Evolutionary conservation across 2,113 vertebrate species (phyloP), one percentile per base, ranked within the genome.

Genomic region (Arvicanthis niloticus): DNA sequence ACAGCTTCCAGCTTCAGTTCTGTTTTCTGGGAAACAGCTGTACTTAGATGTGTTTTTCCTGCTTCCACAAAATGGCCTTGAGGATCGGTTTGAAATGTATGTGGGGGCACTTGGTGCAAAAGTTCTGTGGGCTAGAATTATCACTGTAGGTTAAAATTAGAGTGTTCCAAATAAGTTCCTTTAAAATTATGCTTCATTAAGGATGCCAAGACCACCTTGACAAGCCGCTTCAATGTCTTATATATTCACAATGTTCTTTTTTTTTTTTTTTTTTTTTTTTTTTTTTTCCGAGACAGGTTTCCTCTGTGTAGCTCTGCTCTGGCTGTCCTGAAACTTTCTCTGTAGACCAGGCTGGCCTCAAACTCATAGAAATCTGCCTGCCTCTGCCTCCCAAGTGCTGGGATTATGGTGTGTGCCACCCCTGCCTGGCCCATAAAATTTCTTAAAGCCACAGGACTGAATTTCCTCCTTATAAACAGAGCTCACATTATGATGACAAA

Each of bases 11-110:
- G 53, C 75, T 78, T 85, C 34, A 0, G 24, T 87, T 94, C 65
- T 80, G 22, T 77, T 62, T 93, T 96, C 89, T 77, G 82, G 86
- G 77, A 95, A 95, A 91, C 26, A 94, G 45, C 48, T 91, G 51
- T 51, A 51, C 76, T 89, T 82, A 73, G 0, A 58, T 21, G 40
- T 80, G 2, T 31, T 85, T 70, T 78, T 58, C 37, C 77, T 16
- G n/a, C 40, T 40, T 92, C 58, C n/a, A 48, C 53, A 96, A 86
- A 91, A 68, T 40, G 10, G 48, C 48, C 22, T 53, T 3, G 48
- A 93, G 13, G n/a, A 13, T 76, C 58, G 19, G 24, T 67, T 7
- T 48, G 45, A 86, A 56, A 73, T 1, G 2, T 4, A 40, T 22
- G n/a, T 16, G 31, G 88, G 58, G 81, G 45, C 37, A n/a, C 62